A percentile compares a stretch with the other conserved stretches of the same genome.
phyloP scores from a whole-genome alignment of 2,113 vertebrate species.

The Melanerpes aurifrons region DNA sequence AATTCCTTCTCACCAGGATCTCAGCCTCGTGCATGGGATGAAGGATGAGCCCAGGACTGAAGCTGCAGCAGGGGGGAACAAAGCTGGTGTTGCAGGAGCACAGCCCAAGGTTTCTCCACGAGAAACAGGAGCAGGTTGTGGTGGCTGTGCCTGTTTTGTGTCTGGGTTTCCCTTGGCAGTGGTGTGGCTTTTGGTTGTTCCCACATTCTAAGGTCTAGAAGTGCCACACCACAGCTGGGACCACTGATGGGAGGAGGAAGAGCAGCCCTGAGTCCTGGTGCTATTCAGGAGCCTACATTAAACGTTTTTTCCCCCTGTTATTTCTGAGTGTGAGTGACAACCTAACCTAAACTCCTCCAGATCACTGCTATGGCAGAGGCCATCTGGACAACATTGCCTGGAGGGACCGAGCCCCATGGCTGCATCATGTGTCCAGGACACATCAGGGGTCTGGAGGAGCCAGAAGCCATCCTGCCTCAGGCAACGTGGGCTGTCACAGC shows the following conservation, averaged over 20 bases:
- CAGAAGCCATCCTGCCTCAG: not conserved
- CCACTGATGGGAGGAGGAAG: not conserved
- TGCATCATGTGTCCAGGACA: not conserved
- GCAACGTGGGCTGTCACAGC: rapidly evolving
- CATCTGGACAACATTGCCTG: too few relatives aligned
- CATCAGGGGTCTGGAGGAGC: not conserved
- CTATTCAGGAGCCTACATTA: not conserved
- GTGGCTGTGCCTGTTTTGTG: not conserved
- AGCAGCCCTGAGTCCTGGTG: not conserved
- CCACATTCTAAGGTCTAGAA: not conserved
- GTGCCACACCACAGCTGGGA: rapidly evolving
- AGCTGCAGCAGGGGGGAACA: not conserved
- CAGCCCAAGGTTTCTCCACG: not conserved
- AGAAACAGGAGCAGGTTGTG: not conserved
- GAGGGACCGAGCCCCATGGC: rapidly evolving
- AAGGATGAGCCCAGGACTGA: not conserved
- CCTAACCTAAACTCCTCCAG: too few relatives aligned
- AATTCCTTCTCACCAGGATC: rapidly evolving
- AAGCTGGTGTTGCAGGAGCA: not conserved
- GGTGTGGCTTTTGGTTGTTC: rapidly evolving
- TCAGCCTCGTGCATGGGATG: rapidly evolving
- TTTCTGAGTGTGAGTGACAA: not conserved
- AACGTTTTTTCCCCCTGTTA: not conserved
- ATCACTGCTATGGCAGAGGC: not conserved
- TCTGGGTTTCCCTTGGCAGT: rapidly evolving